A percentile compares a stretch with the other conserved stretches of the same genome.
These are phyloP conservation scores for Samia ricini DNA, from an alignment of 1,140 invertebrate species.

Conservation along the genomic window DNA sequence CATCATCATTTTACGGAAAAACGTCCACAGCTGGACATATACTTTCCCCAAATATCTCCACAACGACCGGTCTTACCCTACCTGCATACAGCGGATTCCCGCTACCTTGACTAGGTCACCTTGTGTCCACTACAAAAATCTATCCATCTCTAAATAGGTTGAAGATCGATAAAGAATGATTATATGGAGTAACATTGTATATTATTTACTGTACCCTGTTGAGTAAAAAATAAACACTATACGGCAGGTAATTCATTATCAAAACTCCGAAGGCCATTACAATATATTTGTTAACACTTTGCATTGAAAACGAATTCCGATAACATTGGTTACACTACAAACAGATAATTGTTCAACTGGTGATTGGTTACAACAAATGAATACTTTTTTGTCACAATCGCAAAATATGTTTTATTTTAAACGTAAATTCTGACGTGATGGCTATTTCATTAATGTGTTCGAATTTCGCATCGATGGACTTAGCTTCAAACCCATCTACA, in stretches of 20 bases:
- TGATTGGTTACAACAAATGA: background rate
- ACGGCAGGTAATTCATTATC: slow-evolving; percentile 30
- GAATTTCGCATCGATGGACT: no score
- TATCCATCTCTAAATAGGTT: background rate
- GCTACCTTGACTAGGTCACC: no score
- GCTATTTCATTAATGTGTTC: no score
- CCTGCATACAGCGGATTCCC: no score
- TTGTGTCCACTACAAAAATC: background rate
- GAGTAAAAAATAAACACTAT: slow-evolving; percentile 4
- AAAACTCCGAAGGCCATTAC: slow-evolving; percentile 35
- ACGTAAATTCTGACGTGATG: no score
- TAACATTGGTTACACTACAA: background rate
- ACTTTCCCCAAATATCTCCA: no score
- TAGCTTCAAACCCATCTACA: no score
- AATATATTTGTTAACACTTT: slow-evolving; percentile 45
- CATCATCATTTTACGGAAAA: no score
- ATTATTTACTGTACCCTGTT: background rate
- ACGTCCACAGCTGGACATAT: no score
- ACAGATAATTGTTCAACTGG: slow-evolving; percentile 1
- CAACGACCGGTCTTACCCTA: no score
- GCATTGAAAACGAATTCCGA: slow-evolving; percentile 32
- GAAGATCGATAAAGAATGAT: background rate
- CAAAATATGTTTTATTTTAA: background rate
- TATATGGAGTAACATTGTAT: background rate
- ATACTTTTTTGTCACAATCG: background rate